These are phyloP conservation scores for Actinia tenebrosa DNA, from an alignment of 64 coral and sea anemone species.

Conservation along the genomic window DNA sequence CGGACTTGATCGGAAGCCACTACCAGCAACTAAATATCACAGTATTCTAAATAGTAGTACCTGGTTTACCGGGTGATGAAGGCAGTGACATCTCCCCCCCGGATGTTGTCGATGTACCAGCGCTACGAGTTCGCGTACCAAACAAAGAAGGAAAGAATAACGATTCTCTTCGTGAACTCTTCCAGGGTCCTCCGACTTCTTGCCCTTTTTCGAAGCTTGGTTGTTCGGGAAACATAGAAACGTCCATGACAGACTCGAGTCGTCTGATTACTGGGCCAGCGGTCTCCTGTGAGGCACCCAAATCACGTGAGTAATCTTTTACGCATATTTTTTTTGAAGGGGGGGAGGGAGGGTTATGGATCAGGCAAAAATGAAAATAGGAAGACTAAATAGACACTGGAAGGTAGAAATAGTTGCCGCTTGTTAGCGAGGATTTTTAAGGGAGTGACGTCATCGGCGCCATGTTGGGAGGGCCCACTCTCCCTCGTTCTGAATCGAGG, in stretches of 20 bases:
- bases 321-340: too few species aligned
- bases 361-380: too few species aligned
- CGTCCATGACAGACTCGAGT: conserved; percentile 13
- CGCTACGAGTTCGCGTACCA: background rate
- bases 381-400: too few species aligned
- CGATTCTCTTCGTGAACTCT: conserved; percentile 3
- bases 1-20: too few species aligned
- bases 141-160: conserved; percentile 13
- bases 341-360: background rate
- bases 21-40: too few species aligned
- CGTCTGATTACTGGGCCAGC: conserved; percentile 21
- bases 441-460: too few species aligned
- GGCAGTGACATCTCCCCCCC: background rate
- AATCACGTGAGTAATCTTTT: too few species aligned
- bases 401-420: too few species aligned
- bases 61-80: background rate
- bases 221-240: conserved; percentile 28
- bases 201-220: background rate
- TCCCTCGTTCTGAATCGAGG: too few species aligned
- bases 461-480: too few species aligned
- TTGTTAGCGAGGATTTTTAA: too few species aligned
- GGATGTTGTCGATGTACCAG: background rate
- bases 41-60: background rate
- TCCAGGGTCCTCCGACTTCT: conserved; percentile 5
- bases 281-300: background rate